Base-by-base conservation (phyloP, 2,888 invertebrate genomes). In the Catocala nupta region DNA sequence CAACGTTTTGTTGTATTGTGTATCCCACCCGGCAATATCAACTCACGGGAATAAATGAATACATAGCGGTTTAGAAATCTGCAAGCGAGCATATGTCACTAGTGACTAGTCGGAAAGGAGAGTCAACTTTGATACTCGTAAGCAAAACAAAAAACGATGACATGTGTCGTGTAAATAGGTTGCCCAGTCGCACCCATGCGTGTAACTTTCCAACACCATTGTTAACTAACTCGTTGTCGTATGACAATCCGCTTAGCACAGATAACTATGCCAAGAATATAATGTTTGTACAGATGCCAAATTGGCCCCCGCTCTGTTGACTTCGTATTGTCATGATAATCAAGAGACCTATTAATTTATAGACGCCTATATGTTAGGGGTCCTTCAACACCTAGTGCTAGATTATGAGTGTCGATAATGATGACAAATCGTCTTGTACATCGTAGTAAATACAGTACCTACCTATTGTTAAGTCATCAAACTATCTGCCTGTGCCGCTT, bases 391-490 rank as follows among this genome's bases (percentile, higher is more conserved):
- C 36, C 36, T 39, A 39, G 9, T 16, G 5, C n/a, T 50, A 50
- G 49, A 62, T 65, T 51, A 47, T 55, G 59, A 68, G 73, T 67
- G 64, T 69, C 59, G 63, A 69, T 72, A 80, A 85, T 81, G 81
- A 81, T 82, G 85, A 84, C 84, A 86, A 84, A 85, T 84, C 77
- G 75, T 67, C 61, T 71, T 70, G 68, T 71, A 65, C 67, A 74
- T 70, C 71, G 71, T 66, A 64, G 65, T 73, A 79, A 80, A 79
- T 79, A 68, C 70, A 65, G 65, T 64, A 72, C 6, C 45, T 69
- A 48, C n/a, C 39, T 50, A 81, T 83, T 84, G 81, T 84, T 63
- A 16, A 76, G 78, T 76, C 78, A 65, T 63, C 68, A 67, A 74
- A 72, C 76, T 76, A 77, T 78, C 76, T 75, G 73, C 59, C 58